A percentile compares a stretch with the other conserved stretches of the same genome.
phyloP scores from a whole-genome alignment of 1,140 invertebrate species.

The Drosophila malerkotliana region DNA sequence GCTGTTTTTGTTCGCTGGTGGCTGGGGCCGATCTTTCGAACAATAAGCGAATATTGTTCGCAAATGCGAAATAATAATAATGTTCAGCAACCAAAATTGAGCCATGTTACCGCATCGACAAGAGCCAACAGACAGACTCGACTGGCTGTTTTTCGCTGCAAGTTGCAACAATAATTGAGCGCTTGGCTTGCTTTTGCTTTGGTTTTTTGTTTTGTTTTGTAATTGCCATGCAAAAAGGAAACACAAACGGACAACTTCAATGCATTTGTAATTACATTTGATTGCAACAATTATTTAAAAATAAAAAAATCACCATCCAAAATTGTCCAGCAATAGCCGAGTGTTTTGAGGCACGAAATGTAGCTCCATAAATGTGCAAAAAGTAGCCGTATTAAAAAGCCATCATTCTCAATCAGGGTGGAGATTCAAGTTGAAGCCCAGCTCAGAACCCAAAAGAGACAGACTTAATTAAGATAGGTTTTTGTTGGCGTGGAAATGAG shows the following conservation, averaged over 20 bases:
- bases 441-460: constrained; percentile 28
- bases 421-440: background rate
- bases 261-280: constrained; percentile 77
- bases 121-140: constrained; percentile 9
- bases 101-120: constrained; percentile 75
- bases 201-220: constrained; percentile 57
- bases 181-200: constrained; percentile 45
- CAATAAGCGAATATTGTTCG: constrained; percentile 64
- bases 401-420: constrained; percentile 39
- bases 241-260: constrained; percentile 66
- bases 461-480: constrained; percentile 46
- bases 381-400: constrained; percentile 35
- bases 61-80: constrained; percentile 78
- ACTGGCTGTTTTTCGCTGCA: constrained; percentile 38
- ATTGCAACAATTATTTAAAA: constrained; percentile 80
- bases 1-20: constrained; percentile 15
- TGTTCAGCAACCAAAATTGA: constrained; percentile 73
- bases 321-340: constrained; percentile 14
- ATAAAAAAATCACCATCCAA: constrained; percentile 45
- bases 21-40: constrained; percentile 43
- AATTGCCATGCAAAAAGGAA: constrained; percentile 75
- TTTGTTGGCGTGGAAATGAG: constrained; percentile 36
- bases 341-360: constrained; percentile 1
- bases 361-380: constrained; percentile 23
- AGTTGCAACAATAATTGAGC: constrained; percentile 62